Evolutionary conservation across 1,140 invertebrate species (phyloP).

Genomic region (Pseudoatta argentina): DNA sequence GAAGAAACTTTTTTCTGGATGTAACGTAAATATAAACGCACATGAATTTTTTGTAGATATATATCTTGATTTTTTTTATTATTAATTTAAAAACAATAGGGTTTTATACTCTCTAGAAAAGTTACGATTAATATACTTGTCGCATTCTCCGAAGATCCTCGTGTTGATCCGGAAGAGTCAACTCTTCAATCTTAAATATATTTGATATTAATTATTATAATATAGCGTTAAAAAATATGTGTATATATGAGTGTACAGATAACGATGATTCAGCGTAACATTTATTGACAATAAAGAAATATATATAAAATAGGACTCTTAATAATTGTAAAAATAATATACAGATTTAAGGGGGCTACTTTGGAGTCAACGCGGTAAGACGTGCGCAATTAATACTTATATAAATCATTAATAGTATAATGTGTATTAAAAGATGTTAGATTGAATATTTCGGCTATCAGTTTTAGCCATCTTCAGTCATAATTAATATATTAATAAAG

Average conservation of each 20-base stretch:
- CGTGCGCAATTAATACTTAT: too few species aligned
- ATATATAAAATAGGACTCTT: too few species aligned
- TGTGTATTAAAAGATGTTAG: too few species aligned
- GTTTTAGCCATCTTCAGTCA: too few species aligned
- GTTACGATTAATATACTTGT: background rate
- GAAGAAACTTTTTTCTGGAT: too few species aligned
- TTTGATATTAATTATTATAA: background rate
- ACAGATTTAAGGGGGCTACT: too few species aligned
- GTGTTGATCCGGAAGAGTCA: background rate
- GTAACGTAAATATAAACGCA: background rate
- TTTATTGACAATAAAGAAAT: too few species aligned
- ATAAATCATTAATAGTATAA: too few species aligned
- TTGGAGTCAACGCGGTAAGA: too few species aligned
- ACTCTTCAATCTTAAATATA: slow-evolving; percentile 3
- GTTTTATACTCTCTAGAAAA: background rate
- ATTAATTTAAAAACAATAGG: background rate
- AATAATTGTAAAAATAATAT: too few species aligned
- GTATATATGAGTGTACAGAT: background rate
- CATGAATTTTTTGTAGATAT: background rate
- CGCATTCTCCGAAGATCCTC: background rate
- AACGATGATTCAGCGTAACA: background rate
- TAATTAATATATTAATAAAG: too few species aligned
- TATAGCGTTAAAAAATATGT: background rate
- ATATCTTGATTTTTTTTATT: background rate
- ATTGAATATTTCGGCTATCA: too few species aligned